Evolutionary conservation across 2,797 vertebrate genomes (phyloP), one percentile per base, ranked within the genome.

Genomic region (Rhinogobio ventralis): DNA sequence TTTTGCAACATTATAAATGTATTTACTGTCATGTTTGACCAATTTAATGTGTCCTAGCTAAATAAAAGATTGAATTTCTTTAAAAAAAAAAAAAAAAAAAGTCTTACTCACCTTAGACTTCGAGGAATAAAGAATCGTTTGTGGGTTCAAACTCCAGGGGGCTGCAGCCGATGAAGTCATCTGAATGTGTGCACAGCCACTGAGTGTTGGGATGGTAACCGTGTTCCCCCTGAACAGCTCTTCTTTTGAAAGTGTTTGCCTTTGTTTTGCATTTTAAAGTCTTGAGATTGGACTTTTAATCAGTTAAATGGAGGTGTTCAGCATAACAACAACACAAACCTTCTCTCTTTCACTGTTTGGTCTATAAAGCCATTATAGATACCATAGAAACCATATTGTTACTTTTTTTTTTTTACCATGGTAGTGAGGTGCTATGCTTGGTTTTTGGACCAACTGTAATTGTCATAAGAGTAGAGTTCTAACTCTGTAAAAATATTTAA

Each of bases 191-290:
- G 51, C 39, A 73, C 85, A 87, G 83, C 83, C 66, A 4, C 14
- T 68, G 85, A 87, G 82, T 85, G 94, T 95, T 94, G 94, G 88
- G 92, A 93, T 94, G 92, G 94, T 90, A 94, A 95, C 94, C 66
- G 14, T 57, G 71, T 83, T 72, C 78, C 2, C 85, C 45, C 68
- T 60, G 80, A 76, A 68, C 90, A 85, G 82, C 88, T 85, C 91
- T 89, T 89, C 87, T 72, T 85, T 89, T 81, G 80, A 93, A 91
- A 91, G 83, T 64, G 55, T 66, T n/a, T 4, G 55, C 8, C 72
- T 62, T 86, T 53, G 64, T 77, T 17, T 28, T 82, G 55, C 79
- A 82, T 85, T 46, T 71, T 74, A 82, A 87, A 81, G n/a, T 14
- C 51, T 53, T 42, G 13, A 76, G 62, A 53, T 20, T 20, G 51